phyloP scores from a whole-genome alignment of 1,140 invertebrate species.

The Meloidogyne exigua region DNA sequence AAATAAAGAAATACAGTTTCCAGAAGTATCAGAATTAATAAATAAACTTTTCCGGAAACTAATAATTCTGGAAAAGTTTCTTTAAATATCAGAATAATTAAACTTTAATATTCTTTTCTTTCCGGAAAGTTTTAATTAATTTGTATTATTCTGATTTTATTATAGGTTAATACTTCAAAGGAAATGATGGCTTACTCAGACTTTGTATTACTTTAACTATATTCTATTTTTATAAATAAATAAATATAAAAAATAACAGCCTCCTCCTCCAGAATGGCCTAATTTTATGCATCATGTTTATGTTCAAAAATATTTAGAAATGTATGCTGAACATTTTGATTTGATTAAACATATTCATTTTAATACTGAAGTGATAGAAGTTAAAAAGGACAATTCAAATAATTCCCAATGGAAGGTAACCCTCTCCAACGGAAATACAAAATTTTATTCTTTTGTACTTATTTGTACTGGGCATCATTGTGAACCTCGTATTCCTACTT shows the following conservation, averaged over 20 bases:
- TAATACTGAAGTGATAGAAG: conserved; percentile 59
- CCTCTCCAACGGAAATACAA: conserved; percentile 39
- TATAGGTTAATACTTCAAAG: conserved; percentile 66
- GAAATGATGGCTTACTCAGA: conserved; percentile 68
- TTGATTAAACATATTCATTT: conserved; percentile 63
- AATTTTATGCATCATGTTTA: conserved; percentile 67
- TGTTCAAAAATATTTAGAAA: conserved; percentile 65
- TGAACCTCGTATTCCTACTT: conserved; percentile 59
- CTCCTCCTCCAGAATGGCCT: conserved; percentile 65
- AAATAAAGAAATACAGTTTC: no score
- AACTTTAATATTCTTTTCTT: no score
- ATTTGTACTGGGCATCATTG: conserved; percentile 66
- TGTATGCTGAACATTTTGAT: conserved; percentile 65
- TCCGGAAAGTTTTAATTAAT: neutral
- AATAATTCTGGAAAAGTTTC: no score
- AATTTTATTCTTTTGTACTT: conserved; percentile 62
- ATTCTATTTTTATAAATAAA: no score
- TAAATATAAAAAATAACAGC: conserved; percentile 30
- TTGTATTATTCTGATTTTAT: neutral
- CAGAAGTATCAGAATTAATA: no score
- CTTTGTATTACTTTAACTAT: conserved; percentile 47
- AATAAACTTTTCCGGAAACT: no score
- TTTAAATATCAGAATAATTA: no score
- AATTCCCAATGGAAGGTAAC: conserved; percentile 39
- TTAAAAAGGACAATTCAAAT: conserved; percentile 6